Evolutionary conservation across 1,140 invertebrate species (phyloP), one percentile per base, ranked within the genome.

Genomic region (Anadara kagoshimensis): DNA sequence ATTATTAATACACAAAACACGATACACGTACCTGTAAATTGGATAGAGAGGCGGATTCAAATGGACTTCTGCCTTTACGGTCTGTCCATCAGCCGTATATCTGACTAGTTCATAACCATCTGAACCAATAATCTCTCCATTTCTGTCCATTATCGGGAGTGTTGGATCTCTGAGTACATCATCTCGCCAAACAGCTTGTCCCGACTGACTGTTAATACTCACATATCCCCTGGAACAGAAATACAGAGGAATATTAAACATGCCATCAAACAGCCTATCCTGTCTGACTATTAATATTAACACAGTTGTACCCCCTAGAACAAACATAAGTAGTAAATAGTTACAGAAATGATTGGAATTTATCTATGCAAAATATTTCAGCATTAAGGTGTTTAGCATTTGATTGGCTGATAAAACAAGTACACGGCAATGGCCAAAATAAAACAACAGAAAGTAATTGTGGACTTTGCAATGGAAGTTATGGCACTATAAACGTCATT

Each of bases 301-400:
- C 71, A 56, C n/a, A n/a, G n/a, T n/a, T n/a, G n/a, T 83, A 82
- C 3, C 83, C 83, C 4, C 83, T 85, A 65, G 1, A 74, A 68
- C 61, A 24, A n/a, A n/a, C n/a, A n/a, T n/a, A n/a, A n/a, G n/a
- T n/a, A n/a, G n/a, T n/a, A n/a, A n/a, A n/a, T n/a, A n/a, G n/a
- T n/a, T n/a, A n/a, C n/a, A n/a, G n/a, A n/a, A n/a, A n/a, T n/a
- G n/a, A n/a, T n/a, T n/a, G n/a, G n/a, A n/a, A n/a, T n/a, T n/a
- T n/a, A n/a, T n/a, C n/a, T n/a, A n/a, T n/a, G n/a, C n/a, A n/a
- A n/a, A n/a, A n/a, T n/a, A n/a, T n/a, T n/a, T n/a, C 29, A 36
- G 29, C 29, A 36, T 36, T 36, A 36, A 36, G 29, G 2, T 36
- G 7, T 36, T 36, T 36, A 36, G 29, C 29, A 7, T 3, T 36